Conservation (phyloP, 2,113 vertebrate species). For the Zingel zingel region DNA sequence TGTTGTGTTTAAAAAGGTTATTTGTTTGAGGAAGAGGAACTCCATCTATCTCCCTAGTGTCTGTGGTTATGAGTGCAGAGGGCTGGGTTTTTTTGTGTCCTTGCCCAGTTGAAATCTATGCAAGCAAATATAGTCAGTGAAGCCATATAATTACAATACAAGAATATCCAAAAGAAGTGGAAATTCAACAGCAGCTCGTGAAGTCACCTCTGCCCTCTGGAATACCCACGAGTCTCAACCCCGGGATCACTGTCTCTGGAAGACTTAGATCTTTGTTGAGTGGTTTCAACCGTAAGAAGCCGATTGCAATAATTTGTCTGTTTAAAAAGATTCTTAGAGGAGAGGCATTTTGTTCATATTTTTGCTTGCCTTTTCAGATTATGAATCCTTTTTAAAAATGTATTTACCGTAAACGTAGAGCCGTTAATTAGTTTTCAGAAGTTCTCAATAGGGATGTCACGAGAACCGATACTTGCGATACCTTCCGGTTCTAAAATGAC, state of each 20-base stretch:
- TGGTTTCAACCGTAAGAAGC: constrained; percentile 8
- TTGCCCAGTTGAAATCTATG: constrained; percentile 31
- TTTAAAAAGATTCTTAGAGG: constrained; percentile 21
- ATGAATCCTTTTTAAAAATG: constrained; percentile 7
- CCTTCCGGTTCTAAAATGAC: too few species aligned
- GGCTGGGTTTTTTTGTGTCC: constrained; percentile 23
- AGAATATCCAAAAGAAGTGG: constrained; percentile 30
- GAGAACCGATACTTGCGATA: too few species aligned
- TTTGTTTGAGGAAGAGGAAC: constrained; percentile 43
- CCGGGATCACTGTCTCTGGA: neutral
- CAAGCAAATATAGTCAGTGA: constrained; percentile 23
- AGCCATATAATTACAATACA: constrained; percentile 8
- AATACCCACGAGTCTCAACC: constrained; percentile 12
- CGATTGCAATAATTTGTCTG: constrained; percentile 24
- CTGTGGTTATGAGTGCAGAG: constrained; percentile 11
- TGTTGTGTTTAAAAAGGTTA: neutral
- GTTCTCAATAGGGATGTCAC: neutral
- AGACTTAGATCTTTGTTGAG: constrained; percentile 27
- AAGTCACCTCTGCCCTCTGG: constrained; percentile 46
- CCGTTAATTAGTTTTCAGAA: constrained; percentile 30
- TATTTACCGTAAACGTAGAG: constrained; percentile 35
- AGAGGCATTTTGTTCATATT: neutral
- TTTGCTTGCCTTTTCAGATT: constrained; percentile 17
- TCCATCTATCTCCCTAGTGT: constrained; percentile 10
- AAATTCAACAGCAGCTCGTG: constrained; percentile 44